Conservation (phyloP, 2,113 vertebrate genomes). For the Eolophus roseicapilla region DNA sequence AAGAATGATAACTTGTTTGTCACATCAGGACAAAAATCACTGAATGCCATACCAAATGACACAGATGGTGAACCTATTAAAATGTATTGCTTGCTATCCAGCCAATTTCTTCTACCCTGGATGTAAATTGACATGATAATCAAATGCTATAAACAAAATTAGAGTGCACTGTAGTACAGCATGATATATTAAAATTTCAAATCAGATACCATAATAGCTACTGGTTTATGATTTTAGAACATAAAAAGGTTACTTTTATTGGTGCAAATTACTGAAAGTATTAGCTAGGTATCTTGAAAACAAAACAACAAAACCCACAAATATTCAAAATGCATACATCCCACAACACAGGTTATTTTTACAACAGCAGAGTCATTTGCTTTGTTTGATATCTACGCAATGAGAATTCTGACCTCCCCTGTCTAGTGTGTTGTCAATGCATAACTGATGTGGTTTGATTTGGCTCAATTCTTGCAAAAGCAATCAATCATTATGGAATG, state of each 20-base stretch:
- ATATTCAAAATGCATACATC: neutral
- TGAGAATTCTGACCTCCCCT: neutral
- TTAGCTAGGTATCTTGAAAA: neutral
- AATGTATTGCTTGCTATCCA: neutral
- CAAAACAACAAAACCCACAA: neutral
- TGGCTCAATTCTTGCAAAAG: neutral
- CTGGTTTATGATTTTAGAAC: neutral
- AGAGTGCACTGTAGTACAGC: neutral
- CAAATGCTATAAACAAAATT: slow-evolving; percentile 37
- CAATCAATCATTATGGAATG: neutral
- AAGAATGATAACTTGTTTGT: slow-evolving; percentile 12
- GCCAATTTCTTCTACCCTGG: slow-evolving; percentile 3
- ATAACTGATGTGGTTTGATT: neutral
- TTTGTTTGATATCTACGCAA: neutral
- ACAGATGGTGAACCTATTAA: slow-evolving; percentile 46
- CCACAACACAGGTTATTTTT: neutral
- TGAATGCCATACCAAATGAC: neutral
- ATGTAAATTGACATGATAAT: slow-evolving; percentile 41
- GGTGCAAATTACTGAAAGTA: neutral
- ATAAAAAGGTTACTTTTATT: neutral
- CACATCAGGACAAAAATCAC: slow-evolving; percentile 28
- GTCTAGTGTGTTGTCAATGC: neutral
- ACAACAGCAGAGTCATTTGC: neutral
- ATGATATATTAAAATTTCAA: neutral
- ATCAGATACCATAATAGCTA: neutral